These are phyloP conservation scores for Amblyteles armatorius DNA, from an alignment of 2,888 invertebrate species.

Conservation along the genomic window DNA sequence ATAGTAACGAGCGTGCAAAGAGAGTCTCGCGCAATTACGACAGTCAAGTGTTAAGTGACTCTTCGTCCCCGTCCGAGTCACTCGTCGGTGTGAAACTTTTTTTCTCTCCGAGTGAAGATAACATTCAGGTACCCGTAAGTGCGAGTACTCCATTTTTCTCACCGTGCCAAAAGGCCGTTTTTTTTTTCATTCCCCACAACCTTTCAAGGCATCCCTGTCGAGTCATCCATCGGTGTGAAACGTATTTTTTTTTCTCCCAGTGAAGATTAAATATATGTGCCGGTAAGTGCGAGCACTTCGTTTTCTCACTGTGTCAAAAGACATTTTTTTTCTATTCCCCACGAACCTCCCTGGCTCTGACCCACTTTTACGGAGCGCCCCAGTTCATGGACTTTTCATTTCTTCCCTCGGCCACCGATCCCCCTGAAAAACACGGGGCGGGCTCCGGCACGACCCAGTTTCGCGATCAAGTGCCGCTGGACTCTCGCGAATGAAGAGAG, in stretches of 20 bases:
- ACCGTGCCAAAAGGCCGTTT: background rate
- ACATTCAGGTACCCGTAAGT: background rate
- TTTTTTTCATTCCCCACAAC: background rate
- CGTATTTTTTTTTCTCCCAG: background rate
- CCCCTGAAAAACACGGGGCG: slow-evolving; percentile 14
- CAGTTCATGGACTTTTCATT: slow-evolving; percentile 47
- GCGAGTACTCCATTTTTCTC: background rate
- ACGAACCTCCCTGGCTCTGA: slow-evolving; percentile 18
- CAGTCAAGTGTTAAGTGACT: slow-evolving; percentile 53
- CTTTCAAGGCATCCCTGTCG: background rate
- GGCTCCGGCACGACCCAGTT: slow-evolving; percentile 56
- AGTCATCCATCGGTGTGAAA: no score
- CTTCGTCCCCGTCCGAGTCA: slow-evolving; percentile 10
- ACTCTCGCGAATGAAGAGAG: slow-evolving; percentile 48
- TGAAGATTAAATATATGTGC: background rate
- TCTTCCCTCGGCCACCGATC: slow-evolving; percentile 48
- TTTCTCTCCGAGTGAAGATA: background rate
- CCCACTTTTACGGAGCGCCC: slow-evolving; percentile 46
- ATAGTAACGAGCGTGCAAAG: slow-evolving; percentile 54
- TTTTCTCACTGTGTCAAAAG: background rate
- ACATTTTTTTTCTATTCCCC: background rate
- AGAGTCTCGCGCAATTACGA: slow-evolving; percentile 47
- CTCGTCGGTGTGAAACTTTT: background rate
- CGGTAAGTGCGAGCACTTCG: background rate
- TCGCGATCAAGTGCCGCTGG: slow-evolving; percentile 47